These are phyloP conservation scores for Drosophila baimaii DNA, from an alignment of 1,140 invertebrate species.

Conservation along the genomic window DNA sequence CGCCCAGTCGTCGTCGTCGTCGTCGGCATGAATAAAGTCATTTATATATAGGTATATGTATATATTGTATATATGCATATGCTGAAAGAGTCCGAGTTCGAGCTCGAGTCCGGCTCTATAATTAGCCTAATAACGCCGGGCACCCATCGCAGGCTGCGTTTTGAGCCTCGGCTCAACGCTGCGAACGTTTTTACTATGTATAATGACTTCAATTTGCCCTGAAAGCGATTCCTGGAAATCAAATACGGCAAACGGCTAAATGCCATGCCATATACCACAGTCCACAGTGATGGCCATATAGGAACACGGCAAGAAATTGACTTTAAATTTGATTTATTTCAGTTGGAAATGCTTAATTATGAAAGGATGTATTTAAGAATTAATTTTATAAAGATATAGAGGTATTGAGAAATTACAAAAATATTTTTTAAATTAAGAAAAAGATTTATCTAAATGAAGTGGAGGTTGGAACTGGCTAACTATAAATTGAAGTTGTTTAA, in stretches of 20 bases:
- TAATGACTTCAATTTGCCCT: slow-evolving; percentile 81
- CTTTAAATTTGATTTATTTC: neutral
- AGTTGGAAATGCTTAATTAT: too few relatives aligned
- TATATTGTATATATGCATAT: slow-evolving; percentile 32
- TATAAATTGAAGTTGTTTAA: too few relatives aligned
- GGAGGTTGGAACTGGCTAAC: too few relatives aligned
- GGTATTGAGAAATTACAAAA: too few relatives aligned
- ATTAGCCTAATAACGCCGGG: slow-evolving; percentile 78
- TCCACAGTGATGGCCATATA: slow-evolving; percentile 15
- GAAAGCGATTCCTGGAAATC: slow-evolving; percentile 81
- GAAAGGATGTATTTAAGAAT: neutral
- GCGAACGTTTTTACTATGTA: slow-evolving; percentile 49
- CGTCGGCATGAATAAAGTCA: slow-evolving; percentile 80
- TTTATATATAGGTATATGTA: slow-evolving; percentile 48
- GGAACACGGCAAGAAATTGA: neutral
- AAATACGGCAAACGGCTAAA: slow-evolving; percentile 79
- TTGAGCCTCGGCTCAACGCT: slow-evolving; percentile 22
- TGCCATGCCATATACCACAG: slow-evolving; percentile 65
- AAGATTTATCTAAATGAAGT: too few relatives aligned
- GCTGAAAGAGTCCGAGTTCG: slow-evolving; percentile 61
- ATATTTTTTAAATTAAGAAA: too few relatives aligned
- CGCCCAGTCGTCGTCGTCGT: slow-evolving; percentile 39
- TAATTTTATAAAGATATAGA: neutral
- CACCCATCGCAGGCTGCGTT: slow-evolving; percentile 39
- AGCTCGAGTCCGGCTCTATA: slow-evolving; percentile 64